A percentile compares a stretch with the other conserved stretches of the same genome.
phyloP scores from a whole-genome alignment of 2,888 invertebrate species.

The Nymphalis urticae region DNA sequence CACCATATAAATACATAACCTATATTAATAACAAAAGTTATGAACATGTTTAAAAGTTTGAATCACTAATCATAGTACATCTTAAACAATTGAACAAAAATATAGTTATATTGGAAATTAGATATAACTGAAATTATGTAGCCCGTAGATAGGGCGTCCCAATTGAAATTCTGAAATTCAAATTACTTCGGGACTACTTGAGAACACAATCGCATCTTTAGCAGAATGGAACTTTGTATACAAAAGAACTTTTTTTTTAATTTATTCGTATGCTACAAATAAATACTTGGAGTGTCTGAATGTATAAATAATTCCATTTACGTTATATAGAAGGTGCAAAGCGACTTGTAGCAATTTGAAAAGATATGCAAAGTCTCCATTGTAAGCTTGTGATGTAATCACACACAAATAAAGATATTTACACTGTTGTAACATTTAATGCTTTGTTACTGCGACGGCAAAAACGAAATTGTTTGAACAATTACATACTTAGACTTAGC shows the following conservation, averaged over 20 bases:
- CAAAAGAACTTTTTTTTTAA: conserved; percentile 62
- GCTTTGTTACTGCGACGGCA: not conserved
- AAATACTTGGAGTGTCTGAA: conserved; percentile 35
- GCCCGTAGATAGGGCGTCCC: conserved; percentile 50
- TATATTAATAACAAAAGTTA: no score
- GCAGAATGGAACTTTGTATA: conserved; percentile 62
- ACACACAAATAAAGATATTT: conserved; percentile 17
- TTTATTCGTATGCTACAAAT: conserved; percentile 43
- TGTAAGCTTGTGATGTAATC: conserved; percentile 10
- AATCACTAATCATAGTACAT: no score
- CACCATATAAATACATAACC: no score
- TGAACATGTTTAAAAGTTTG: no score
- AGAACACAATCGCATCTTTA: conserved; percentile 64
- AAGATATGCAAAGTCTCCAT: conserved; percentile 18
- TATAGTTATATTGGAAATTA: conserved; percentile 36
- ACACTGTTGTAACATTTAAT: conserved; percentile 2
- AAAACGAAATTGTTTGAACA: not conserved
- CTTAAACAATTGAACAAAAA: no score
- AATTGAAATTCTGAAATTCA: conserved; percentile 75
- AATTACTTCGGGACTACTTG: conserved; percentile 70
- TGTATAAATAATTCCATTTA: conserved; percentile 35
- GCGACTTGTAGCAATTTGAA: conserved; percentile 23
- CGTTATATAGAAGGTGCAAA: conserved; percentile 24
- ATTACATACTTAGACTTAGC: not conserved
- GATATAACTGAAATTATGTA: conserved; percentile 46